Percentiles rank a stretch among this genome's conserved stretches.
Conservation (phyloP, 2,797 vertebrate species). For the Pogoniulus pusillus region DNA sequence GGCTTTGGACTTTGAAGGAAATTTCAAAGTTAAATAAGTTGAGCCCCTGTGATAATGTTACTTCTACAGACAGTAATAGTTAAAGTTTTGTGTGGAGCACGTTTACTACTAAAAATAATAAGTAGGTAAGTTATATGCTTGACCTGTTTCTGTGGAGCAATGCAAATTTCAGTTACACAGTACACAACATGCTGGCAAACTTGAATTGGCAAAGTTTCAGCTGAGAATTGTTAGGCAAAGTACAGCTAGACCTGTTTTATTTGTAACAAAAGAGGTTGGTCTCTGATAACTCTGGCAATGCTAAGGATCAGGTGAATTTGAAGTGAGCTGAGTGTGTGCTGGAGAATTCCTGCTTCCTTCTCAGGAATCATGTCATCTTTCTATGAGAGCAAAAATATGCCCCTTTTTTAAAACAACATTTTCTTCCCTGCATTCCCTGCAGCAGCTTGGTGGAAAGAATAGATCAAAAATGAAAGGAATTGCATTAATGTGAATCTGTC, state of each 20-base stretch:
- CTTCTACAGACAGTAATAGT: not conserved
- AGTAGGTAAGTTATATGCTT: not conserved
- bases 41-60: not conserved
- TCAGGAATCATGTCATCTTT: not conserved
- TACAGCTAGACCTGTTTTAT: not conserved
- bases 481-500: not conserved
- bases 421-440: not conserved
- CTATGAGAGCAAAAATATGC: not conserved
- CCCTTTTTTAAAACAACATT: not conserved
- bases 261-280: not conserved
- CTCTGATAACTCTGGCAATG: not conserved
- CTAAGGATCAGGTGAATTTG: not conserved
- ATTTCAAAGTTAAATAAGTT: not conserved
- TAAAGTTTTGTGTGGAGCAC: not conserved
- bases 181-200: not conserved
- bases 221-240: not conserved
- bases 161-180: not conserved
- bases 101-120: not conserved
- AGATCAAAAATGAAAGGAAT: not conserved
- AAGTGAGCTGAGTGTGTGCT: not conserved
- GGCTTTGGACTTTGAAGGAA: not conserved
- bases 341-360: not conserved
- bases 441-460: not conserved
- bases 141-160: not conserved
- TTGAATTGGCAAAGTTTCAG: not conserved